Evolutionary conservation across 2,113 vertebrate species (phyloP), one percentile per base, ranked within the genome.

Genomic region (Marmota flaviventris): DNA sequence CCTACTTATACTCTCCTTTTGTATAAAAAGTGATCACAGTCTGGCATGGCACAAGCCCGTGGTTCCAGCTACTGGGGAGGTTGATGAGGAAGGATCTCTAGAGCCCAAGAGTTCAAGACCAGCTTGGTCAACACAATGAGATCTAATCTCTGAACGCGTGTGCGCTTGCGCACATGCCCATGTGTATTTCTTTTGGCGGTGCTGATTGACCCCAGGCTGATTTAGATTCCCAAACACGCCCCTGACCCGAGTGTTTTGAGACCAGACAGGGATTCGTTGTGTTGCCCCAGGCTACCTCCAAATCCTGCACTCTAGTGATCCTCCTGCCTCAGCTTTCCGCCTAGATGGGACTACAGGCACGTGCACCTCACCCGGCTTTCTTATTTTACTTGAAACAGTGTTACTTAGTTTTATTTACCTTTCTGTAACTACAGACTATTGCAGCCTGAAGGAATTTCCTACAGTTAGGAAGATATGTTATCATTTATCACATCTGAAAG

Each of bases 401-500:
- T 56, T 72, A 53, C n/a, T 63, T 89, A 69, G 2, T 91, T 95
- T 91, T 89, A 83, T 93, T 92, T 97, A 84, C 87, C 53, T 86
- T 95, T 92, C 75, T 92, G 24, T 84, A 86, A 91, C 37, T 87
- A 53, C 25, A 87, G 45, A 86, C 0, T 85, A 81, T 85, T 61
- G 82, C 34, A 92, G 25, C 32, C n/a, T 39, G 32, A 37, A 78
- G 70, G 76, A 76, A 94, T 92, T 92, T 94, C 92, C 72, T 96
- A 84, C 56, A 92, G 76, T 32, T 22, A 81, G 86, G 73, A 91
- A 95, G 58, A 93, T 56, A 73, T 53, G 29, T 42, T 93, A 51
- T 93, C 84, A 96, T 90, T 92, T 94, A 61, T 87, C 39, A 48
- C 42, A 83, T 94, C 85, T 75, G 56, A 93, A 93, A 89, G 51